Conservation (phyloP, 30 jellyfish, hydroid and myxozoan species). For the Cassiopea xamachana region DNA sequence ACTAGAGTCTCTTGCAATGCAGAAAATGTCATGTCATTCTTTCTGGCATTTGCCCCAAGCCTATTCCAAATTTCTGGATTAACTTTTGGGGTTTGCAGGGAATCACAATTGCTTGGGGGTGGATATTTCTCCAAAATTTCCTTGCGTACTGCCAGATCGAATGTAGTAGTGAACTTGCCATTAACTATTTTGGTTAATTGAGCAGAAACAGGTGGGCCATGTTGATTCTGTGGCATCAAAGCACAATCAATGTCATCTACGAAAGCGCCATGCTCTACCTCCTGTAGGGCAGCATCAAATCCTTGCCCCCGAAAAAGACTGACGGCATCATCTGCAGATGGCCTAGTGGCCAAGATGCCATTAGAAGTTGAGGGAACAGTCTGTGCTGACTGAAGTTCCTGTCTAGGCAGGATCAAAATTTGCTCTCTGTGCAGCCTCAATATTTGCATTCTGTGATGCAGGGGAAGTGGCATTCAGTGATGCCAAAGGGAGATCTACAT, state of each 20-base stretch:
- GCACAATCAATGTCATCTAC: neutral
- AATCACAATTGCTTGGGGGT: conserved; percentile 32
- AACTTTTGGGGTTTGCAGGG: conserved; percentile 18
- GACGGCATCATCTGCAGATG: conserved; percentile 20
- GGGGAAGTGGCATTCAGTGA: no score
- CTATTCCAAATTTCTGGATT: conserved; percentile 67
- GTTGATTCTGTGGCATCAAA: conserved; percentile 5
- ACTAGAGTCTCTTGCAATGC: conserved; percentile 10
- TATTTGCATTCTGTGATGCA: no score
- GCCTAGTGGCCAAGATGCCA: neutral
- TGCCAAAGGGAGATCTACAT: no score
- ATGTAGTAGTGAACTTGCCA: conserved; percentile 15
- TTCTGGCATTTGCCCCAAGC: conserved; percentile 8
- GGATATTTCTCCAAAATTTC: conserved; percentile 24
- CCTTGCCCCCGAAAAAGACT: conserved; percentile 16
- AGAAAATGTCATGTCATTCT: conserved; percentile 5
- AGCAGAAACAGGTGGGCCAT: conserved; percentile 26
- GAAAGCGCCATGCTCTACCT: neutral
- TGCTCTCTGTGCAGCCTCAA: no score
- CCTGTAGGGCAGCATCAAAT: neutral
- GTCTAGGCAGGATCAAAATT: neutral
- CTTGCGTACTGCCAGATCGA: conserved; percentile 21
- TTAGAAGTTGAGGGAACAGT: neutral
- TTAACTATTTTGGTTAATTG: conserved; percentile 21
- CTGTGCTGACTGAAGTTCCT: neutral